Conservation (phyloP, 2,888 invertebrate species). For the Julus scandinavius region DNA sequence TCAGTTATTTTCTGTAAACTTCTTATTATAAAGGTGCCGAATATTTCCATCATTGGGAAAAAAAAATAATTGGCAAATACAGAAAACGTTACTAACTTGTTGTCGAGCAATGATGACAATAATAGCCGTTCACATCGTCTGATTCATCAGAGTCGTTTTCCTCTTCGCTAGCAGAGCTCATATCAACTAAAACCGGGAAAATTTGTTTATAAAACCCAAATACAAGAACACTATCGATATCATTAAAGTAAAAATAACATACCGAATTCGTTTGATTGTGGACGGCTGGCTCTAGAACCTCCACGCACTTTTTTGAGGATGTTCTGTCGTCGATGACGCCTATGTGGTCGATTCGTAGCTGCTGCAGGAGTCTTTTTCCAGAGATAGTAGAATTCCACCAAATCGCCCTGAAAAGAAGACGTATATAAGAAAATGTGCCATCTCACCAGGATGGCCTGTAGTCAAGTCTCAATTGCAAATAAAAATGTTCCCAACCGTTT, state of each 20-base stretch:
- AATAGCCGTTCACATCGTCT: conserved; percentile 80
- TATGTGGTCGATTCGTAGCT: conserved; percentile 93
- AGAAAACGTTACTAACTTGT: conserved; percentile 70
- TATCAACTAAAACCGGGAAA: conserved; percentile 68
- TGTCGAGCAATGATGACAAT: conserved; percentile 80
- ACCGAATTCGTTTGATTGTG: conserved; percentile 67
- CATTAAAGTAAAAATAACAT: conserved; percentile 58
- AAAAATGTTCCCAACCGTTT: conserved; percentile 73
- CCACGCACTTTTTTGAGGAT: conserved; percentile 81
- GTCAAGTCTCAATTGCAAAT: not conserved
- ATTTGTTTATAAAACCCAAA: not conserved
- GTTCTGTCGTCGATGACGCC: conserved; percentile 83
- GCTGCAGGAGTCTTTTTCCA: conserved; percentile 99
- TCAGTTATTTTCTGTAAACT: too few relatives aligned
- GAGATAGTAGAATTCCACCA: conserved; percentile 98
- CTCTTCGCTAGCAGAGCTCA: conserved; percentile 73
- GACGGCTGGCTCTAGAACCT: conserved; percentile 62
- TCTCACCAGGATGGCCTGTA: not conserved
- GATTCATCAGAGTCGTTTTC: conserved; percentile 96
- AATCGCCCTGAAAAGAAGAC: conserved; percentile 75
- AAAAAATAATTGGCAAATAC: conserved; percentile 14
- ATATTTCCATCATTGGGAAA: too few relatives aligned
- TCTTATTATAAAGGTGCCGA: too few relatives aligned
- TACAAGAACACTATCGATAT: not conserved
- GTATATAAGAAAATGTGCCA: not conserved